Evolutionary conservation across 2,113 vertebrate species (phyloP).

Genomic region (Chloropsis cyanopogon): DNA sequence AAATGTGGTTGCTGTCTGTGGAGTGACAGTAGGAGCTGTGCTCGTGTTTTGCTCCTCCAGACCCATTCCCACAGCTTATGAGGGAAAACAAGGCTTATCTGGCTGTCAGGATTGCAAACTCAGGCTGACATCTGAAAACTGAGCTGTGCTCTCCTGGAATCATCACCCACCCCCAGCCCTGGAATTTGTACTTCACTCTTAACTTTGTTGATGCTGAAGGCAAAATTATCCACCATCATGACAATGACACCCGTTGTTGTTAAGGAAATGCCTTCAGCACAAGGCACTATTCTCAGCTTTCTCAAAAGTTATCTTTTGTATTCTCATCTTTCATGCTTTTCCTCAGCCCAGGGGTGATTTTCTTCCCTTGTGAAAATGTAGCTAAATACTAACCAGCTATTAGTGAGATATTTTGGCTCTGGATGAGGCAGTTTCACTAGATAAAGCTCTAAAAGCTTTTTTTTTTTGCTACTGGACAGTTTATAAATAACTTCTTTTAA

Average conservation of each 20-base stretch:
- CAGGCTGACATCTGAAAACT: neutral
- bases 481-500: neutral
- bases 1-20: neutral
- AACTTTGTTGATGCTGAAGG: slow-evolving; percentile 43
- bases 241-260: neutral
- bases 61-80: neutral
- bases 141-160: neutral
- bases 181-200: neutral
- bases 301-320: neutral
- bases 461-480: neutral
- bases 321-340: neutral
- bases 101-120: neutral
- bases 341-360: neutral
- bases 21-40: neutral
- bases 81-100: neutral
- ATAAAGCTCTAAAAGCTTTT: neutral
- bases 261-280: slow-evolving; percentile 2
- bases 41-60: neutral
- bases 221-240: neutral
- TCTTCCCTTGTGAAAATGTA: neutral
- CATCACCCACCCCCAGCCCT: neutral
- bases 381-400: neutral
- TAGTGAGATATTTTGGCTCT: neutral
- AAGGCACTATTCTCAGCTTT: neutral
- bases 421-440: neutral